These are phyloP conservation scores for Pogonus chalceus DNA, from an alignment of 1,140 invertebrate genomes.

Conservation along the genomic window DNA sequence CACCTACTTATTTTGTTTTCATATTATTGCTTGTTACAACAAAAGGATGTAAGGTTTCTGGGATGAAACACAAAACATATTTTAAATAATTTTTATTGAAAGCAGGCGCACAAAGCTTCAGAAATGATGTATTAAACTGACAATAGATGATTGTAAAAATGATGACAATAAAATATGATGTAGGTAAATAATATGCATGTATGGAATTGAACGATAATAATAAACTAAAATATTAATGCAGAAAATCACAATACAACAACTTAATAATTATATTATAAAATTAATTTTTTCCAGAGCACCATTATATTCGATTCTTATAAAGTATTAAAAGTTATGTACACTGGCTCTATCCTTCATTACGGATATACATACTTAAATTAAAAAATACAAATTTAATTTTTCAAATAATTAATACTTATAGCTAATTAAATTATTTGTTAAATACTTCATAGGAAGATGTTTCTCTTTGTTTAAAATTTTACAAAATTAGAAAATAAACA, in stretches of 20 bases:
- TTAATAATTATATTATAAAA: conserved; percentile 19
- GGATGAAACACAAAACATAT: too few species aligned
- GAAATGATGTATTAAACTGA: neutral
- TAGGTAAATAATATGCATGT: neutral
- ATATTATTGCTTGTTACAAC: too few species aligned
- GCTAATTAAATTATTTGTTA: conserved; percentile 22
- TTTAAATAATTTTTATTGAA: too few species aligned
- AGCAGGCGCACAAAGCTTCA: neutral
- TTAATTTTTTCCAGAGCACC: conserved; percentile 33
- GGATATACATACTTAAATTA: conserved; percentile 6
- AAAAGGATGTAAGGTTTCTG: too few species aligned
- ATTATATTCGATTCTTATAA: conserved; percentile 23
- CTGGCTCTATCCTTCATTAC: conserved; percentile 6
- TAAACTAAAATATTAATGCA: conserved; percentile 10
- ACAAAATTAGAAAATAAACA: neutral
- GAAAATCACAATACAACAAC: conserved; percentile 31
- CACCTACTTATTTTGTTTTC: too few species aligned
- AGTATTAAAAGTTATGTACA: conserved; percentile 10
- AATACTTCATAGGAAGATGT: conserved; percentile 37
- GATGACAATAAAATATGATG: too few species aligned
- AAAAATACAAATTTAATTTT: conserved; percentile 13
- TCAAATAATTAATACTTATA: conserved; percentile 20
- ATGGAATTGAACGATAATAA: neutral
- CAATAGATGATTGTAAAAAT: neutral
- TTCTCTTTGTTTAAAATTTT: neutral